A percentile compares a stretch with the other conserved stretches of the same genome.
Conservation (phyloP, 1,140 invertebrate genomes). For the Pteromalus puparum region DNA sequence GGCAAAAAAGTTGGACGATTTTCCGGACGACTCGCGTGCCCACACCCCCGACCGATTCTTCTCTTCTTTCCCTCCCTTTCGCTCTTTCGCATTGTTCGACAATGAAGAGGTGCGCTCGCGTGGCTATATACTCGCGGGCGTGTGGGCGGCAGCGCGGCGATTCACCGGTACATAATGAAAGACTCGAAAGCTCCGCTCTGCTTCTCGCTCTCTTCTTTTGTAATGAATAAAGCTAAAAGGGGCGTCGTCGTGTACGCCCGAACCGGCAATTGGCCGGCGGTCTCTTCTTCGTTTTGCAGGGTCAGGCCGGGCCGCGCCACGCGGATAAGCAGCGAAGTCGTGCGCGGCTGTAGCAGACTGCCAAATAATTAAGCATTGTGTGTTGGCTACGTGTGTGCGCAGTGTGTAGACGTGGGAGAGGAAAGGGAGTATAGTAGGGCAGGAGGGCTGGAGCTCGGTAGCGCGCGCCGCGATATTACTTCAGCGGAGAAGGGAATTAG, state of each 20-base stretch:
- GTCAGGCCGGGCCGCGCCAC: background rate
- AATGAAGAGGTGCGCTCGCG: background rate
- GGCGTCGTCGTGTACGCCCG: conserved; percentile 13
- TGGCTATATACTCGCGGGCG: background rate
- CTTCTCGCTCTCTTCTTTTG: conserved; percentile 14
- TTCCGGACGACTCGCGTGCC: background rate
- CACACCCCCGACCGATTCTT: background rate
- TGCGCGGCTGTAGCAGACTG: background rate
- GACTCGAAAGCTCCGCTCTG: background rate
- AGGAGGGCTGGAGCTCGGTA: background rate
- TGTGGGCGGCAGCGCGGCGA: background rate
- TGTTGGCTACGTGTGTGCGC: background rate
- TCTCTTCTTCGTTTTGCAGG: conserved; percentile 5
- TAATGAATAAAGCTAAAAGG: conserved; percentile 37
- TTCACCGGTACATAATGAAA: conserved; percentile 13
- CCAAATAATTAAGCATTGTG: background rate
- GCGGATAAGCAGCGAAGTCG: conserved; percentile 1
- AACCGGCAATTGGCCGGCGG: conserved; percentile 15
- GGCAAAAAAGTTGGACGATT: conserved; percentile 8
- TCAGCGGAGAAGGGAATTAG: conserved; percentile 58
- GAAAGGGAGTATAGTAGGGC: background rate
- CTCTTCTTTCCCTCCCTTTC: background rate
- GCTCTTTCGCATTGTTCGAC: conserved; percentile 23
- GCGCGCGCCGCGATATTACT: conserved; percentile 56
- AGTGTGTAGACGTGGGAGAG: background rate